A percentile compares a stretch with the other conserved stretches of the same genome.
Evolutionary conservation across 2,888 invertebrate species (phyloP).

Genomic region (Adelognathus sp.): DNA sequence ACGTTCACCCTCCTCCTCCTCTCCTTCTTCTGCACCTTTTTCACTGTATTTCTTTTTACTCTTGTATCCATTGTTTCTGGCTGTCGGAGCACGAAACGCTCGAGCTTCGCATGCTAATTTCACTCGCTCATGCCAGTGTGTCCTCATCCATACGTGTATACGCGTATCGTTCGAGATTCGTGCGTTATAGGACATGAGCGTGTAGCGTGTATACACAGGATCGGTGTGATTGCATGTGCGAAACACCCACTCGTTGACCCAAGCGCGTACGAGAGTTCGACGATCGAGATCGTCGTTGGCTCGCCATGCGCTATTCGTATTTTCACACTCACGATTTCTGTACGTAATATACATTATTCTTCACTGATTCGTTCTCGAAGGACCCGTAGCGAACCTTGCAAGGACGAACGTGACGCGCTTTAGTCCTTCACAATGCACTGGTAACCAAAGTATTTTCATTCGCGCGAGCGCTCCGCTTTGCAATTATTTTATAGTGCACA

Average conservation of each 20-base stretch:
- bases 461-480: neutral
- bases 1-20: neutral
- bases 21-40: neutral
- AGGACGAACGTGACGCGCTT: conserved; percentile 13
- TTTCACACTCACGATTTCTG: neutral
- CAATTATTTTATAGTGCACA: neutral
- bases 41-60: neutral
- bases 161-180: conserved; percentile 9
- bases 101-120: conserved; percentile 15
- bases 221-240: conserved; percentile 19
- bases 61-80: conserved; percentile 9
- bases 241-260: conserved; percentile 18
- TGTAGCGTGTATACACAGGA: neutral
- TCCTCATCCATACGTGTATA: neutral
- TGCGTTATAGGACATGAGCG: neutral
- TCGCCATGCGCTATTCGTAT: conserved; percentile 11
- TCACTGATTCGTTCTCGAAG: neutral
- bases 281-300: conserved; percentile 13
- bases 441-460: neutral
- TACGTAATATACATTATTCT: neutral
- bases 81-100: conserved; percentile 20
- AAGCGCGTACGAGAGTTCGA: conserved; percentile 26
- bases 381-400: neutral
- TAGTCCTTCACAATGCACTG: neutral
- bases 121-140: neutral